Evolutionary conservation across 2,113 vertebrate species (phyloP), one percentile per base, ranked within the genome.

Genomic region (Ophiodon elongatus): DNA sequence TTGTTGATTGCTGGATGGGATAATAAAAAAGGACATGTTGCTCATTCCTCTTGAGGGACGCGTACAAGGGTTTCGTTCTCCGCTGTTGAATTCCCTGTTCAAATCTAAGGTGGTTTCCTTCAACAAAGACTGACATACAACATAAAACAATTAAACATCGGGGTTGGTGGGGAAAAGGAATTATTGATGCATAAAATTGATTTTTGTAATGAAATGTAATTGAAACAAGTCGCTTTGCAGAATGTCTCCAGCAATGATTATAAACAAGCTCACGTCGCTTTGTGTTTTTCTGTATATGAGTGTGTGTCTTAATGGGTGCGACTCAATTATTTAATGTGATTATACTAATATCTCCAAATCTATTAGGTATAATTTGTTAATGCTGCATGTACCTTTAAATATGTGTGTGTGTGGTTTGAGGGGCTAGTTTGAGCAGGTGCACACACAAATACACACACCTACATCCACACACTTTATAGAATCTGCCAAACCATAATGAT

Each of bases 161-260:
- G 33, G 31, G 47, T 33, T 62, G 60, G 47, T 59, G 63, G 62
- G 25, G 74, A 50, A 83, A 85, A 76, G 39, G 70, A 85, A 72
- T 84, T 92, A 83, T 84, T 68, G 86, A 88, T 79, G 86, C 90
- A 88, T 84, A 89, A 93, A 92, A 94, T 92, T 41, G 89, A 90
- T 84, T 93, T 91, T 82, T 85, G 78, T 83, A 77, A 87, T 89
- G 63, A 79, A 90, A 86, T 57, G 64, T 84, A 88, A 88, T 76
- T 84, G 81, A 84, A 90, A 90, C 91, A 90, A 87, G 78, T 80
- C 3, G 7, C 62, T 85, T 68, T 74, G 73, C 67, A 65, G 35
- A 78, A 84, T 43, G 70, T 79, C 84, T 78, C 67, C 47, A 76
- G 67, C 37, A 54, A 25, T 77, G 64, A 82, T 90, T 82, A 80